Conservation (phyloP, 2,888 invertebrate species). For the Acrocyrtus sp. region DNA sequence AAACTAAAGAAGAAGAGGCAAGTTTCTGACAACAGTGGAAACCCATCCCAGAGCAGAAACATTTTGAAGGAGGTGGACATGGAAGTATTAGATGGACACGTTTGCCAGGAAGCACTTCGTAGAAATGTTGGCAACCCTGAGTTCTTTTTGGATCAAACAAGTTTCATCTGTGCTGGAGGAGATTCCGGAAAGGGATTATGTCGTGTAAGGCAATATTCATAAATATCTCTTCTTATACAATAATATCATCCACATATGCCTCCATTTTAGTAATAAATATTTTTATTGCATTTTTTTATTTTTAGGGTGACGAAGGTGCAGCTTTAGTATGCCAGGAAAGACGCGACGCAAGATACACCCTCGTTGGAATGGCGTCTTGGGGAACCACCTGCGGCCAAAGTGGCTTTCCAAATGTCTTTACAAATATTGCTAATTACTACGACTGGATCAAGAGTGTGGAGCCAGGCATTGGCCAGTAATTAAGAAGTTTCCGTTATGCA, state of each 20-base stretch:
- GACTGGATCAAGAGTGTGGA: slow-evolving; percentile 62
- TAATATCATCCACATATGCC: too few species aligned
- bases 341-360: slow-evolving; percentile 55
- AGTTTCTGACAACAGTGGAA: background rate
- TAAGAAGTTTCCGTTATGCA: background rate
- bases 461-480: slow-evolving; percentile 55
- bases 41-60: slow-evolving; percentile 43
- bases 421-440: slow-evolving; percentile 60
- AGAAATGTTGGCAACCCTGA: slow-evolving; percentile 57
- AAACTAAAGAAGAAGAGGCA: slow-evolving; percentile 36
- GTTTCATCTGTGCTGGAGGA: slow-evolving; percentile 62
- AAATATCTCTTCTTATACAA: background rate
- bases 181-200: slow-evolving; percentile 61
- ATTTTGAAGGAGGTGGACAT: slow-evolving; percentile 62
- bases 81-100: slow-evolving; percentile 52
- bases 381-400: slow-evolving; percentile 60
- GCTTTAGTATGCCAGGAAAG: slow-evolving; percentile 61
- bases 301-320: slow-evolving; percentile 62
- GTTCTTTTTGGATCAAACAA: slow-evolving; percentile 58
- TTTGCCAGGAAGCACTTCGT: slow-evolving; percentile 59
- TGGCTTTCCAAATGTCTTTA: slow-evolving; percentile 61
- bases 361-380: slow-evolving; percentile 61
- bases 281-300: slow-evolving; percentile 15
- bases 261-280: too few species aligned
- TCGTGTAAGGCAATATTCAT: slow-evolving; percentile 54